Percentiles rank a stretch among this genome's conserved stretches.
These are phyloP conservation scores for Platichthys stellatus DNA, from an alignment of 2,113 vertebrate species.

Conservation along the genomic window DNA sequence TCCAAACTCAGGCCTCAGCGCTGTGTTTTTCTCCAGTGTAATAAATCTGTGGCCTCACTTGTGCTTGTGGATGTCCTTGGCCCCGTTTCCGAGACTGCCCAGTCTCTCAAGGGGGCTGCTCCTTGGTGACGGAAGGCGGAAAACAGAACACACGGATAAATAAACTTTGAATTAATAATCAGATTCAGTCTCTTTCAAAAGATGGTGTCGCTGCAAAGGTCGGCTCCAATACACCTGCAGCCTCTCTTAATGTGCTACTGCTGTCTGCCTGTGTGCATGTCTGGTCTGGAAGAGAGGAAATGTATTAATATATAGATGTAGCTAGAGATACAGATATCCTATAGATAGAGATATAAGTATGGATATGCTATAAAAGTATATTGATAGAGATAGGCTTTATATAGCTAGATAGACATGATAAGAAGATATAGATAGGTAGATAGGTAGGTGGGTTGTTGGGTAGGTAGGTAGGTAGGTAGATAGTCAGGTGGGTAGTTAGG, in stretches of 20 bases:
- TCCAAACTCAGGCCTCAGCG: not conserved
- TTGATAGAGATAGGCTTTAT: too few relatives aligned
- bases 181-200: conserved; percentile 16
- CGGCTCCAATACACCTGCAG: not conserved
- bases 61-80: conserved; percentile 83
- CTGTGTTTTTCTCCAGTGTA: conserved; percentile 2
- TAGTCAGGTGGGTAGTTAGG: too few relatives aligned
- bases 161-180: conserved; percentile 32
- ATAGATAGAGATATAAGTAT: too few relatives aligned
- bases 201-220: conserved; percentile 11
- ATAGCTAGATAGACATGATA: too few relatives aligned
- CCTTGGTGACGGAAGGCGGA: conserved; percentile 64
- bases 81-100: conserved; percentile 76
- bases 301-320: not conserved
- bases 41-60: conserved; percentile 71
- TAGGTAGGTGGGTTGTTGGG: too few relatives aligned
- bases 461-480: too few relatives aligned
- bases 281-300: not conserved
- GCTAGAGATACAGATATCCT: too few relatives aligned
- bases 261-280: conserved; percentile 5
- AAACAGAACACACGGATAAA: conserved; percentile 35
- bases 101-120: conserved; percentile 81
- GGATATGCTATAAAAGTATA: too few relatives aligned
- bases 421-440: too few relatives aligned
- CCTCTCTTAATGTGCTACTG: not conserved